phyloP scores from a whole-genome alignment of 1,140 invertebrate genomes.

The Anoplolepis gracilipes region DNA sequence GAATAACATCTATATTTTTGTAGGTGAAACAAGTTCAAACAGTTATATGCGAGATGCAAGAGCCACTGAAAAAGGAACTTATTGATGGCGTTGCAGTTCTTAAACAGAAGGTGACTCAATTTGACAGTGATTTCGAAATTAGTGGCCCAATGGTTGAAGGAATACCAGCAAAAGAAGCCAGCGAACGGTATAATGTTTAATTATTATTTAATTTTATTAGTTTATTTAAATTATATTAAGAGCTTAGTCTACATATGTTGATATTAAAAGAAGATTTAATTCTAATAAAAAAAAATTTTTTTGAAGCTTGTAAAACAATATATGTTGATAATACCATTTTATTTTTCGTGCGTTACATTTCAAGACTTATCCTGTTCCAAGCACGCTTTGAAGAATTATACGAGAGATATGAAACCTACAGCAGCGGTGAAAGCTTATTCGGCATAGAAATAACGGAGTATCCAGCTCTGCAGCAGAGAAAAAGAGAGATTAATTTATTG shows the following conservation, averaged over 20 bases:
- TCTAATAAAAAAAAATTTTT: background rate
- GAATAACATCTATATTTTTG: constrained; percentile 36
- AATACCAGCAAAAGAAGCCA: constrained; percentile 93
- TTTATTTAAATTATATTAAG: background rate
- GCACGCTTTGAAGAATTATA: constrained; percentile 93
- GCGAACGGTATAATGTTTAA: constrained; percentile 88
- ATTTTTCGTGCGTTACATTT: constrained; percentile 59
- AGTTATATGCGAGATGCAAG: constrained; percentile 91
- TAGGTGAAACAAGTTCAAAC: constrained; percentile 91
- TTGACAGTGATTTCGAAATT: constrained; percentile 90
- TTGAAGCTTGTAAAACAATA: background rate
- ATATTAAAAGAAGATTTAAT: constrained; percentile 29
- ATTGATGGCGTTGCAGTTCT: constrained; percentile 90
- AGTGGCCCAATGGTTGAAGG: constrained; percentile 94
- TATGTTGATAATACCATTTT: background rate
- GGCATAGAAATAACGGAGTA: constrained; percentile 93
- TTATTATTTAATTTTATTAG: background rate
- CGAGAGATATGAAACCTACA: constrained; percentile 92
- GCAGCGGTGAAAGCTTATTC: constrained; percentile 93
- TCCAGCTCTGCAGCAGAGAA: constrained; percentile 91
- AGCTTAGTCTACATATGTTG: background rate
- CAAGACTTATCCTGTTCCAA: constrained; percentile 90
- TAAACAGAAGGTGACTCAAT: constrained; percentile 89
- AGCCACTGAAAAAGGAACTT: constrained; percentile 90
- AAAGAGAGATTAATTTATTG: constrained; percentile 93